phyloP scores from a whole-genome alignment of 2,797 vertebrate species.

The Alectoris magna region DNA sequence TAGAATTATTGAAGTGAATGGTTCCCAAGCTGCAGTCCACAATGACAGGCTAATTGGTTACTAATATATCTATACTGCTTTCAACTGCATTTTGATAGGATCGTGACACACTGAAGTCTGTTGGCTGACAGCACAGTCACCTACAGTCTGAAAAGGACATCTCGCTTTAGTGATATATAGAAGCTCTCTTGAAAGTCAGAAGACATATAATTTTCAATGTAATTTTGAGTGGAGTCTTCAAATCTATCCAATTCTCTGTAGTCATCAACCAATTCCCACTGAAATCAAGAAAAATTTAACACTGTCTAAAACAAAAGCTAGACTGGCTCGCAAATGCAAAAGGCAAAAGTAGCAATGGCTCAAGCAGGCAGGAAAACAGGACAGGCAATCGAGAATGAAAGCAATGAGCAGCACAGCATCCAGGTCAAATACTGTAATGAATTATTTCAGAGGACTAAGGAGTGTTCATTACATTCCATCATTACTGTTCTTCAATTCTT shows the following conservation, averaged over 20 bases:
- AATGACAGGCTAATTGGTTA: background rate
- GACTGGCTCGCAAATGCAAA: background rate
- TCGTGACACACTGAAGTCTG: background rate
- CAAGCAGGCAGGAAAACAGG: background rate
- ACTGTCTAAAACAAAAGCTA: background rate
- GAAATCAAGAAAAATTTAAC: background rate
- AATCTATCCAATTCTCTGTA: background rate
- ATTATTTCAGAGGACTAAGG: background rate
- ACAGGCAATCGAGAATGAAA: background rate
- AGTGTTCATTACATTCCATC: background rate
- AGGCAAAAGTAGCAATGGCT: background rate
- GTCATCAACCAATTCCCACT: background rate
- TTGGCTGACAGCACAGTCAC: background rate
- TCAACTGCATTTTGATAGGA: background rate
- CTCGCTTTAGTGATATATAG: background rate
- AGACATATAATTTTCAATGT: background rate
- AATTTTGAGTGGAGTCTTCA: conserved; percentile 6
- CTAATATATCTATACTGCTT: fast-evolving
- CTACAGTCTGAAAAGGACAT: background rate
- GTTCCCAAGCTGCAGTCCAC: background rate
- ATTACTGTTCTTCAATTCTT: background rate
- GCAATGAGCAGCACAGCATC: background rate
- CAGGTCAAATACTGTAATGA: background rate
- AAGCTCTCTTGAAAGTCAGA: background rate
- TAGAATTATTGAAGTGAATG: background rate